phyloP scores from a whole-genome alignment of 2,113 vertebrate genomes.

The Myanophis thanlyinensis region DNA sequence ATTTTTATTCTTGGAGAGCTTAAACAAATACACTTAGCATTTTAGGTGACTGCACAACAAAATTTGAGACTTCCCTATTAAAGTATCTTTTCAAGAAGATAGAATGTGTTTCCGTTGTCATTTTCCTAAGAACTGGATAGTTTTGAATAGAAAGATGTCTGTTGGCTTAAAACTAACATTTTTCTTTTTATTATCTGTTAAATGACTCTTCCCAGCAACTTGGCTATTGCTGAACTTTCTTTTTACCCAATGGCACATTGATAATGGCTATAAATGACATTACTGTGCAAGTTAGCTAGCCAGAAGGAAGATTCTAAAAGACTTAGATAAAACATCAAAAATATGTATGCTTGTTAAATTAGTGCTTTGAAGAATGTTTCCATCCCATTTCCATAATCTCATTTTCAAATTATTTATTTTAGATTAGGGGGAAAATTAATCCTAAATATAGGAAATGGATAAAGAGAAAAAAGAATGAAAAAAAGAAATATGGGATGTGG shows the following conservation, averaged over 20 bases:
- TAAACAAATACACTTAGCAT: background rate
- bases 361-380: background rate
- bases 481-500: background rate
- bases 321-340: background rate
- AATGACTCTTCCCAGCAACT: slow-evolving; percentile 23
- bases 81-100: background rate
- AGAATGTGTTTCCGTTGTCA: background rate
- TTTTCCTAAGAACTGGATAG: slow-evolving; percentile 4
- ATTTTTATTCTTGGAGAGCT: background rate
- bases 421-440: background rate
- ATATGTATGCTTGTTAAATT: background rate
- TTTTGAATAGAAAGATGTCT: slow-evolving; percentile 13
- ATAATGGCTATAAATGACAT: slow-evolving; percentile 16
- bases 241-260: slow-evolving; percentile 24
- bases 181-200: slow-evolving; percentile 28
- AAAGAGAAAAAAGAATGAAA: background rate
- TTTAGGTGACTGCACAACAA: background rate
- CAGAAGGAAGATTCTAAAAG: background rate
- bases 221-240: slow-evolving; percentile 40
- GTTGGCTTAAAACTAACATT: slow-evolving; percentile 46
- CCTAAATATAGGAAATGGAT: background rate
- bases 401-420: background rate
- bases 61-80: background rate
- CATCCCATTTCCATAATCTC: background rate
- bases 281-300: background rate